Evolutionary conservation across 2,113 vertebrate genomes (phyloP).

Genomic region (Macaca nemestrina): DNA sequence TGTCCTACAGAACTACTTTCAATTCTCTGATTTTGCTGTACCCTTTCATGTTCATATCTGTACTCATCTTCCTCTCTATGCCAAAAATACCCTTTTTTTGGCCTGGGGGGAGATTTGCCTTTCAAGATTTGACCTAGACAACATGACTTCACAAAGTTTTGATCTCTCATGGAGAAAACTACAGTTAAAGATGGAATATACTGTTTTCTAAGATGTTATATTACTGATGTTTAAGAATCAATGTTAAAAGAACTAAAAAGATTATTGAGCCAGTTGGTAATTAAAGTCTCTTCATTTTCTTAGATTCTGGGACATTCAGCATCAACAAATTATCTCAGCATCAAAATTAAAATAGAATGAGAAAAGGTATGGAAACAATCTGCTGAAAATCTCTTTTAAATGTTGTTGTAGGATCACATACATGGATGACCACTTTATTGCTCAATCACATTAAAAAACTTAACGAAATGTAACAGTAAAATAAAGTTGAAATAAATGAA

Average conservation of each 20-base stretch:
- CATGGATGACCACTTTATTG: not conserved
- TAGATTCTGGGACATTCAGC: not conserved
- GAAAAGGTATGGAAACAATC: not conserved
- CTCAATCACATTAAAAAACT: not conserved
- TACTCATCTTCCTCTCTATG: not conserved
- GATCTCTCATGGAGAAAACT: not conserved
- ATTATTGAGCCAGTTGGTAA: not conserved
- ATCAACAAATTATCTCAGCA: not conserved
- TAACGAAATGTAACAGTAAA: not conserved
- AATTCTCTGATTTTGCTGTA: not conserved
- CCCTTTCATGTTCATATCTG: not conserved
- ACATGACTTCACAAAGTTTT: constrained; percentile 12
- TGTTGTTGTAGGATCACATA: not conserved
- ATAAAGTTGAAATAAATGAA: not conserved
- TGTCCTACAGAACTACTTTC: not conserved
- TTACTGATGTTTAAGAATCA: not conserved
- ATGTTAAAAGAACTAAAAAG: not conserved
- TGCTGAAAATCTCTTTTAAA: not conserved
- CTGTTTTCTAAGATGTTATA: not conserved
- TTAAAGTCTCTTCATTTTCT: not conserved
- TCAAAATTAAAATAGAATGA: not conserved
- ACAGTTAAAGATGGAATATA: not conserved
- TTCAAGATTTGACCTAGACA: constrained; percentile 12
- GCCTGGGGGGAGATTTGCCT: not conserved
- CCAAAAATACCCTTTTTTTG: not conserved